Base-by-base conservation (phyloP, 2,888 invertebrate species). In the Eumerus sabulonum region DNA sequence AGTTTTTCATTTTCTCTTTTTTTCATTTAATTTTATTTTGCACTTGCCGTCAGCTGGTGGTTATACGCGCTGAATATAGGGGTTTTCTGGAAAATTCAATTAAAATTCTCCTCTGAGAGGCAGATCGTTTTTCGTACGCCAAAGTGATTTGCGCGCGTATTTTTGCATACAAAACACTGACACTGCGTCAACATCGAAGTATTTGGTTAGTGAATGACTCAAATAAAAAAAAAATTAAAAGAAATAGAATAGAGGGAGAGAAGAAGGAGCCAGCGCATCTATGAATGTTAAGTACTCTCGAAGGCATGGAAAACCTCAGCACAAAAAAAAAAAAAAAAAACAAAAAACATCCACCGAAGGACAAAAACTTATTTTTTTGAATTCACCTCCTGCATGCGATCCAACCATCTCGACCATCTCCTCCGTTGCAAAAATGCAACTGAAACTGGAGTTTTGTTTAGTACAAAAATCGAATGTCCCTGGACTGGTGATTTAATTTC, bases 401-500 rank as follows among this genome's bases (percentile, higher is more conserved):
- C 27, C 27, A 7, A 27, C 7, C n/a, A 7, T 27, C 27, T 27
- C 27, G 2, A 4, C 7, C 27, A 27, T 27, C n/a, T n/a, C n/a
- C n/a, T n/a, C n/a, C 27, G 27, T 27, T 27, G 27, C 27, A 27
- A 36, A 56, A 63, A 36, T 38, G 36, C 35, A 73, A 45, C 27
- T 27, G 16, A 57, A 18, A 18, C 27, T 44, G 13, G 42, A 35
- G 57, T 70, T 60, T 63, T 70, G 35, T 51, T 70, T 59, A 57
- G 35, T 38, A 42, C 18, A n/a, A 50, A 50, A 71, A 64, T 66
- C 45, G 66, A 62, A 66, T 57, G 66, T 66, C 66, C 66, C 44
- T 62, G 72, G 44, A 50, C 42, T 53, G 76, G 59, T 76, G 71
- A 76, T 76, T 71, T 76, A 57, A 71, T 76, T 76, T 74, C 35